These are phyloP conservation scores for Spatula clypeata DNA, from an alignment of 2,797 vertebrate species.

Conservation along the genomic window DNA sequence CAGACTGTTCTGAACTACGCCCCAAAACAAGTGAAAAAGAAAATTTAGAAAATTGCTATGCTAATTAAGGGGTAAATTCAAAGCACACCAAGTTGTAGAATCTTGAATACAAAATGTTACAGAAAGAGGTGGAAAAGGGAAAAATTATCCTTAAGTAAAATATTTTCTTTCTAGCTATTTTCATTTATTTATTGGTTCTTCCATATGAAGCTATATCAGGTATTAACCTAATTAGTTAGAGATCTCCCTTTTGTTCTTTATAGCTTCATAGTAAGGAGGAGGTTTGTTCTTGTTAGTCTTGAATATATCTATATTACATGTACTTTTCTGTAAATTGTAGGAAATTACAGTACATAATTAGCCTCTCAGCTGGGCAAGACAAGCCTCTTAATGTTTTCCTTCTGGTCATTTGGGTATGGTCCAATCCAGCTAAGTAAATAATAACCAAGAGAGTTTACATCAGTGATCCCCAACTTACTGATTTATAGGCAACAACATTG, in stretches of 20 bases:
- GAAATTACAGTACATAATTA: slow-evolving; percentile 41
- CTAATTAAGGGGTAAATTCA: slow-evolving; percentile 72
- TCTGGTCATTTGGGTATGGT: slow-evolving; percentile 30
- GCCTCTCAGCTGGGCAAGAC: slow-evolving; percentile 12
- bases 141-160: neutral
- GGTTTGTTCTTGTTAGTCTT: slow-evolving; percentile 24
- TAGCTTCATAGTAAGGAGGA: neutral
- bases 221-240: slow-evolving; percentile 52
- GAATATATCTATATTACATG: neutral
- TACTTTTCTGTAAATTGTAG: slow-evolving; percentile 12
- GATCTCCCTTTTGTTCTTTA: slow-evolving; percentile 32
- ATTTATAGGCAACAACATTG: neutral
- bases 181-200: slow-evolving; percentile 22
- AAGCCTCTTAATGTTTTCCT: slow-evolving; percentile 40
- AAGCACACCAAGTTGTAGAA: slow-evolving; percentile 44
- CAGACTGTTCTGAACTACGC: slow-evolving; percentile 71
- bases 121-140: neutral
- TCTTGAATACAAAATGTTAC: slow-evolving; percentile 15
- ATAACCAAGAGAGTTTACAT: slow-evolving; percentile 21
- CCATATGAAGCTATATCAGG: slow-evolving; percentile 19
- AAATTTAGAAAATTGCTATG: slow-evolving; percentile 71
- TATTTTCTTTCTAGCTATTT: neutral
- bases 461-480: neutral
- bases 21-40: slow-evolving; percentile 68
- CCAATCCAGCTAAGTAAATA: slow-evolving; percentile 57